Evolutionary conservation across 1,140 invertebrate species (phyloP).

Genomic region (Cotesia glomerata): DNA sequence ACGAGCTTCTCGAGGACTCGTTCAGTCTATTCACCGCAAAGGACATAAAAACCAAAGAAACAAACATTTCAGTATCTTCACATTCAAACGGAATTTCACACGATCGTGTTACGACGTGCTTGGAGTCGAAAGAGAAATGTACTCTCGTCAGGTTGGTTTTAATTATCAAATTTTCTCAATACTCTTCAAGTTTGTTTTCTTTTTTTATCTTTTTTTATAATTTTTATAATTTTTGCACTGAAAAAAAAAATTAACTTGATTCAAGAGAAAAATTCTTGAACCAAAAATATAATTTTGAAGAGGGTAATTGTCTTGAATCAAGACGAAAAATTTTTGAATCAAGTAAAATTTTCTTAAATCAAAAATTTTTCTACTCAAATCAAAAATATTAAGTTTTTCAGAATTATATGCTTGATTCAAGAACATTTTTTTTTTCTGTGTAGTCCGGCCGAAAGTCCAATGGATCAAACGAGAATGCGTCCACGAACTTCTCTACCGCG

Average conservation of each 20-base stretch:
- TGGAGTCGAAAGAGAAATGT: slow-evolving; percentile 59
- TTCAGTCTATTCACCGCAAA: slow-evolving; percentile 70
- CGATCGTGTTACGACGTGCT: slow-evolving; percentile 40
- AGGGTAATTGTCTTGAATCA: no score
- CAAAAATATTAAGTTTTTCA: no score
- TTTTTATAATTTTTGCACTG: no score
- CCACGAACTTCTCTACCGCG: slow-evolving; percentile 56
- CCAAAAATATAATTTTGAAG: no score
- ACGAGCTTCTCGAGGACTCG: slow-evolving; percentile 73
- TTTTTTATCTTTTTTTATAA: background rate
- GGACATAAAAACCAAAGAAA: slow-evolving; percentile 58
- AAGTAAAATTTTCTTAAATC: no score
- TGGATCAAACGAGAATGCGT: slow-evolving; percentile 40
- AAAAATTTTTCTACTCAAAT: no score
- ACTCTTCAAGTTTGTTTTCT: slow-evolving; percentile 13
- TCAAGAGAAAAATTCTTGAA: no score
- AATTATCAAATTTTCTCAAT: background rate
- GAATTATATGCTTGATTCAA: no score
- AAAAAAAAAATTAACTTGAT: no score
- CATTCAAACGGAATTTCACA: slow-evolving; percentile 34
- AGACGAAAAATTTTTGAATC: no score
- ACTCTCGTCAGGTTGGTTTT: slow-evolving; percentile 59
- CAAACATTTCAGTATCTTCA: slow-evolving; percentile 21
- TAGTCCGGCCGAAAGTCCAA: slow-evolving; percentile 42
- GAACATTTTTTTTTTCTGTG: no score